Base-by-base conservation (phyloP, 2,888 invertebrate species). In the Incurvaria masculella region DNA sequence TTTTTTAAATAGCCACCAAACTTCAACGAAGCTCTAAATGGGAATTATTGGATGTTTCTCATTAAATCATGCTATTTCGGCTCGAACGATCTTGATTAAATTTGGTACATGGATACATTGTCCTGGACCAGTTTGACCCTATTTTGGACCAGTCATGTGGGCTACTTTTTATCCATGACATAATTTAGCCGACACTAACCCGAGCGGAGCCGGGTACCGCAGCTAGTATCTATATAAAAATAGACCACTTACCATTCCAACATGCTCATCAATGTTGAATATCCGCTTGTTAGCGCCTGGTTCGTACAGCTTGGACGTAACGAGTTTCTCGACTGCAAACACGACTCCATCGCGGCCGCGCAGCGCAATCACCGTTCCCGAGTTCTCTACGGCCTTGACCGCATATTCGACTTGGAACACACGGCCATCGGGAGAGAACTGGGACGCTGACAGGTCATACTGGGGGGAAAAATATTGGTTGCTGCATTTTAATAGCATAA, bases 351-450 rank as follows among this genome's bases (percentile, higher is more conserved):
- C 96, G 64, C 94, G 97, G 20, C 97, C 97, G 60, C 94, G 80
- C 4, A 99, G 82, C 1, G 91, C 98, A 55, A 99, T 89, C 14
- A 96, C 95, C 51, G 98, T 98, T 10, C 97, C 97, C 64, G 95
- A 94, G 64, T 94, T 94, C 76, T 99, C 99, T 2, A 99, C 98
- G 4, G 99, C 99, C 78, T 99, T 99, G 48, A 91, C 91, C 3
- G 99, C 99, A 79, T 99, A 99, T 81, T 99, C 99, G 2, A 99
- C 96, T 86, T 99, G 99, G 72, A 99, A 99, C 27, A 99, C 98
- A 59, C 98, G 83, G 10, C 99, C 99, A 69, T 99, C 99, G 2
- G 99, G 99, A 2, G 98, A 99, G 78, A 99, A 99, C 81, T 99
- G 99, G 40, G 99, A 97, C n/a, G 99, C 99, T 51, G 98, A 98